A percentile compares a stretch with the other conserved stretches of the same genome.
These are phyloP conservation scores for Pollenia labialis DNA, from an alignment of 2,888 invertebrate species.

Conservation along the genomic window DNA sequence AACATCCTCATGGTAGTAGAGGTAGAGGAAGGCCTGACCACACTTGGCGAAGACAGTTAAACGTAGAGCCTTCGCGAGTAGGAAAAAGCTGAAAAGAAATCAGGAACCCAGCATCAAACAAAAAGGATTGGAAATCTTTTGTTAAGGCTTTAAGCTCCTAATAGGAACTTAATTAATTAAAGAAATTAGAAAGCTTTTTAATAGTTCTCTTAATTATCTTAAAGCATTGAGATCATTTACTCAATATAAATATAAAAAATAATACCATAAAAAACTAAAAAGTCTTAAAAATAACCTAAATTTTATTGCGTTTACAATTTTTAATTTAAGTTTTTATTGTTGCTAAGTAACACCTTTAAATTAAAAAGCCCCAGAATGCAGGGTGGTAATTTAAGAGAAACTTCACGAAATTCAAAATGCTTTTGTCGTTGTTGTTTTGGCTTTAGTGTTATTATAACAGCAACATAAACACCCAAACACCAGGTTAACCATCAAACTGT, in stretches of 20 bases:
- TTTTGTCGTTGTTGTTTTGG: constrained; percentile 28
- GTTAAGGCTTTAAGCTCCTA: too few relatives aligned
- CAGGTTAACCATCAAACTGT: constrained; percentile 34
- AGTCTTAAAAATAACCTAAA: constrained; percentile 14
- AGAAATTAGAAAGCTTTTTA: too few relatives aligned
- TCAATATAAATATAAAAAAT: constrained; percentile 19
- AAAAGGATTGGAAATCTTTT: too few relatives aligned
- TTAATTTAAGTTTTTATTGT: constrained; percentile 62
- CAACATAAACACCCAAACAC: constrained; percentile 44
- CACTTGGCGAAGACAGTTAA: too few relatives aligned
- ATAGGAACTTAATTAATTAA: too few relatives aligned
- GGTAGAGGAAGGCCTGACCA: too few relatives aligned
- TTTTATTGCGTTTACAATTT: constrained; percentile 36
- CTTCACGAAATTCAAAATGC: background rate
- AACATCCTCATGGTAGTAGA: too few relatives aligned
- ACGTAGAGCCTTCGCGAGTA: too few relatives aligned
- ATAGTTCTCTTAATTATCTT: background rate
- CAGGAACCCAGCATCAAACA: too few relatives aligned
- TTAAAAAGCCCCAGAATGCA: background rate
- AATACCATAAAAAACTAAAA: background rate
- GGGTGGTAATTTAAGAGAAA: background rate
- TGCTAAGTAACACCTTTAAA: constrained; percentile 41
- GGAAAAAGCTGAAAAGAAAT: too few relatives aligned
- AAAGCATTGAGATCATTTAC: too few relatives aligned
- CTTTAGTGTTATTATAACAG: constrained; percentile 64